These are phyloP conservation scores for Numida meleagris DNA, from an alignment of 2,113 vertebrate species.

Conservation along the genomic window DNA sequence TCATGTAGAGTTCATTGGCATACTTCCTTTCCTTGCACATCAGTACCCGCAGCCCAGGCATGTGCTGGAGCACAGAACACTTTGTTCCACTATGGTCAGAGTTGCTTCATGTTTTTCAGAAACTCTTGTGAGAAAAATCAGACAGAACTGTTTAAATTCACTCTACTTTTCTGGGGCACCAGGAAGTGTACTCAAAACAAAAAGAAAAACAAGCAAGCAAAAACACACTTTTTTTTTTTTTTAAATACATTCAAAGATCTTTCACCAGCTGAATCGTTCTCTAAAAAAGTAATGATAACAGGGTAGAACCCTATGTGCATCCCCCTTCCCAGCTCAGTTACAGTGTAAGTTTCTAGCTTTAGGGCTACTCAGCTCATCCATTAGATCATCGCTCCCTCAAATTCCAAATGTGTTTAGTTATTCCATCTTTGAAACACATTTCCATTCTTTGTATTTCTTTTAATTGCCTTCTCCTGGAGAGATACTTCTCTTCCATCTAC, in stretches of 20 bases:
- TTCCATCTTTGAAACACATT: background rate
- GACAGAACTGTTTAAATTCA: background rate
- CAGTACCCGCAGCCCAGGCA: background rate
- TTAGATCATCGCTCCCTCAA: conserved; percentile 49
- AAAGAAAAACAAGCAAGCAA: background rate
- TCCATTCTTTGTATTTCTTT: conserved; percentile 50
- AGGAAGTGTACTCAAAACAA: background rate
- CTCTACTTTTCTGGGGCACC: background rate
- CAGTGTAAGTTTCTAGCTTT: background rate
- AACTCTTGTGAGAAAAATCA: background rate
- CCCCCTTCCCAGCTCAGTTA: background rate
- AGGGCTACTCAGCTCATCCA: background rate
- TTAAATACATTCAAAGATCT: background rate
- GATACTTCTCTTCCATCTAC: conserved; percentile 25
- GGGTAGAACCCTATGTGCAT: background rate
- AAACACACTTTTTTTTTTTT: background rate
- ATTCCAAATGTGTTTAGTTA: conserved; percentile 32
- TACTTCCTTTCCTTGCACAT: background rate
- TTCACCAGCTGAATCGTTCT: background rate
- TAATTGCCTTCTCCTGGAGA: conserved; percentile 52
- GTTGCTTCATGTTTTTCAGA: conserved; percentile 17
- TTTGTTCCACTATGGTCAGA: background rate
- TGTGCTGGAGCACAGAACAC: background rate
- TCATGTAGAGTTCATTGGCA: background rate
- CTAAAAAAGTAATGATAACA: background rate